Base-by-base conservation (phyloP, 2,113 vertebrate species). In the Cairina moschata region DNA sequence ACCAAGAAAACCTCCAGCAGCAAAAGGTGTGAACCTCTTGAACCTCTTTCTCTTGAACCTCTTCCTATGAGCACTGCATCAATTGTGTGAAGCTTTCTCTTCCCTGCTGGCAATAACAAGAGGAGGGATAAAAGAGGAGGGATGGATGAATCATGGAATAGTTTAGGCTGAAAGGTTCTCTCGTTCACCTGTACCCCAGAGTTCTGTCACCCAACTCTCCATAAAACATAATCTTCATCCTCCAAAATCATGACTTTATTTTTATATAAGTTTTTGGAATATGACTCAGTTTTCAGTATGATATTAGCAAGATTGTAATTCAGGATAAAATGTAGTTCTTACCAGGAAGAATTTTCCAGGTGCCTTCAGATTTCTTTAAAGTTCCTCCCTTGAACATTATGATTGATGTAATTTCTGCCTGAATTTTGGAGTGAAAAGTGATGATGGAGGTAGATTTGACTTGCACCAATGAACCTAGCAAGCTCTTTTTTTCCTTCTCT, bases 291-390 rank as follows among this genome's bases (percentile, higher is more conserved):
- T 88, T 83, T 46, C 14, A n/a, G 20, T 81, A 50, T n/a, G 65
- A 17, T 65, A 14, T 29, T 26, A 31, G 18, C 34, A 21, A 85
- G n/a, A 28, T 32, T 52, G 11, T 56, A 1, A 48, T 68, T 83
- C 91, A 58, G 23, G 16, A 10, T 59, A 44, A 50, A 76, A 76
- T 58, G 21, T 58, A 79, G 15, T 69, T 80, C 38, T 76, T 46
- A n/a, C 23, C 16, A 10, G n/a, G 36, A 63, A 68, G 21, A 65
- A 14, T 54, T 76, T 65, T 55, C 9, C 67, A 42, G 3, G 26
- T 91, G 42, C 60, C 21, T 86, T 65, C 42, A 86, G 14, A 9
- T 76, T 79, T 75, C 25, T 90, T 79, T 63, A 38, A 54, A 89
- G 34, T 78, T 55, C 29, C 85, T 81, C 48, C 0, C 79, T 71